A percentile compares a stretch with the other conserved stretches of the same genome.
Conservation (phyloP, 2,888 invertebrate genomes). For the Eurytoma californica region DNA sequence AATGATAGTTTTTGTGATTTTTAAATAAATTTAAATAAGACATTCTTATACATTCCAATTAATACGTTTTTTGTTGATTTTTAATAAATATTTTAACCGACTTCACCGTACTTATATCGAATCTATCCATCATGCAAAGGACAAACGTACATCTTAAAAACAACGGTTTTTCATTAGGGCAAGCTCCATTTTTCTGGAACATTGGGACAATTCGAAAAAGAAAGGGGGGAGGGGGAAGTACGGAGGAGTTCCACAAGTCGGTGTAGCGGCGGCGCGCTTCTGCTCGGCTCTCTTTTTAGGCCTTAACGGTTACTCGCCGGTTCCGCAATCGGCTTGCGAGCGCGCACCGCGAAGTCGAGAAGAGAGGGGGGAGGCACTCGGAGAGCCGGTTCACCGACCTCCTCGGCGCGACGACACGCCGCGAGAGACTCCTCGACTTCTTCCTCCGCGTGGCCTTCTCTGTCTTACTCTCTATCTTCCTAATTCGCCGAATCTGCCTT, state of each 20-base stretch:
- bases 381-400: constrained; percentile 69
- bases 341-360: constrained; percentile 3
- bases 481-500: too few species aligned
- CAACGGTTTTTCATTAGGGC: too few species aligned
- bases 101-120: too few species aligned
- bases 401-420: constrained; percentile 48
- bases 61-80: too few species aligned
- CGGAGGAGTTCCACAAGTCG: background rate
- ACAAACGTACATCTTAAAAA: too few species aligned
- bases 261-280: constrained; percentile 12
- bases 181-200: too few species aligned
- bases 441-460: constrained; percentile 1
- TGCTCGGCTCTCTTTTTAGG: constrained; percentile 58
- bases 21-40: too few species aligned
- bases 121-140: too few species aligned
- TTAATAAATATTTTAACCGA: too few species aligned
- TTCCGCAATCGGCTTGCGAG: constrained; percentile 60
- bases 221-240: background rate
- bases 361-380: constrained; percentile 56
- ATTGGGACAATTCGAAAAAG: background rate
- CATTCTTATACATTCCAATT: too few species aligned
- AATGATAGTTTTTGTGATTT: too few species aligned
- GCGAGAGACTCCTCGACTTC: background rate
- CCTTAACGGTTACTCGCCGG: constrained; percentile 63
- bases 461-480: too few species aligned